A percentile compares a stretch with the other conserved stretches of the same genome.
phyloP scores from a whole-genome alignment of 2,113 vertebrate species.

The Platysternon megacephalum region DNA sequence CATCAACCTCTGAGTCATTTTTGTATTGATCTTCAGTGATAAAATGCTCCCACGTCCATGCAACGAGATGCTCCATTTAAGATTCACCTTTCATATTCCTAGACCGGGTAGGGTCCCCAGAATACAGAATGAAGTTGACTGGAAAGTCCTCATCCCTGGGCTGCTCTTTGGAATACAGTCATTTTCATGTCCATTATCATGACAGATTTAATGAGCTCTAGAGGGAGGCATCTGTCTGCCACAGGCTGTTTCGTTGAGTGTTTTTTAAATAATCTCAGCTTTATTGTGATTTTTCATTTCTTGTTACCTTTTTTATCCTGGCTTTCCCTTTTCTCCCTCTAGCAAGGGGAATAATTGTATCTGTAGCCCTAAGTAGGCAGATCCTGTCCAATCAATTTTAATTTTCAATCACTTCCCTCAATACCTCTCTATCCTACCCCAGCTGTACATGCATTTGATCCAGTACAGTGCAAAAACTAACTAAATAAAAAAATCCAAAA shows the following conservation, averaged over 20 bases:
- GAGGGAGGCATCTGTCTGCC: constrained; percentile 12
- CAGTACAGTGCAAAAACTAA: not conserved
- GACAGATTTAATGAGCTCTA: not conserved
- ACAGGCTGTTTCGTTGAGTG: not conserved
- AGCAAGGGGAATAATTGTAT: not conserved
- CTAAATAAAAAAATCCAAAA: not conserved
- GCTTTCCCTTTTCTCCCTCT: not conserved
- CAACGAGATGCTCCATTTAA: not conserved
- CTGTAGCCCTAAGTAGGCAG: fast-evolving
- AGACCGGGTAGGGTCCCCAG: constrained; percentile 8
- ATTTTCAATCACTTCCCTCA: fast-evolving
- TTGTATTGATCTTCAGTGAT: not conserved
- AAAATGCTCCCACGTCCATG: not conserved
- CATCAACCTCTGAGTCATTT: constrained; percentile 18
- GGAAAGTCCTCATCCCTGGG: not conserved
- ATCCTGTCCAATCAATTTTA: not conserved
- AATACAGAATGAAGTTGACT: not conserved
- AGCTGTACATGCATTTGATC: not conserved
- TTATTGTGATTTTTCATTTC: constrained; percentile 43
- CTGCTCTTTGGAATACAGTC: constrained; percentile 13
- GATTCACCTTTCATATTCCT: not conserved
- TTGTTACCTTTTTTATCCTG: constrained; percentile 10
- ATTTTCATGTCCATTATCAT: not conserved
- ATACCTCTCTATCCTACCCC: not conserved
- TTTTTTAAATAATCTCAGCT: constrained; percentile 31